phyloP scores from a whole-genome alignment of 1,140 invertebrate genomes.

The Akabosia matsudoensis region DNA sequence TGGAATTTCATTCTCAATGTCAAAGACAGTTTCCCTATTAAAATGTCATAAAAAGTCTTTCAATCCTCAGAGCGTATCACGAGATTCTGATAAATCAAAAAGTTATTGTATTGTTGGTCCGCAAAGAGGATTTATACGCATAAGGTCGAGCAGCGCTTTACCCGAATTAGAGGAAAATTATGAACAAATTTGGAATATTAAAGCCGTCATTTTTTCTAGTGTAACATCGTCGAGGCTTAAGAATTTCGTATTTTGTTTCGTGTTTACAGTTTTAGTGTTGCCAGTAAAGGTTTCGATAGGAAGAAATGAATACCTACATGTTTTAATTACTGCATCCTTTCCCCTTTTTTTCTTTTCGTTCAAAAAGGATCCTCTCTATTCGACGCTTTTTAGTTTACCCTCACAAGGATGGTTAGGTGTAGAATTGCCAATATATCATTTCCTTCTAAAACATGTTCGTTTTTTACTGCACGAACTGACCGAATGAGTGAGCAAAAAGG shows the following conservation, averaged over 20 bases:
- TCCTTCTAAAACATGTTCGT: not conserved
- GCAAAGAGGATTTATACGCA: too few relatives aligned
- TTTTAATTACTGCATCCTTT: not conserved
- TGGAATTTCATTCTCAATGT: not conserved
- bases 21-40: not conserved
- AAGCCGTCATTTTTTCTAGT: too few relatives aligned
- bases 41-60: not conserved
- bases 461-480: not conserved
- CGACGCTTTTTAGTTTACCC: not conserved
- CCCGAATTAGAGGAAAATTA: not conserved
- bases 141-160: too few relatives aligned
- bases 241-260: too few relatives aligned
- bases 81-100: not conserved
- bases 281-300: too few relatives aligned
- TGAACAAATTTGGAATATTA: not conserved
- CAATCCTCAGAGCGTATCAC: not conserved
- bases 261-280: too few relatives aligned
- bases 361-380: not conserved
- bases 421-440: conserved; percentile 13
- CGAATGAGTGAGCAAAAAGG: not conserved
- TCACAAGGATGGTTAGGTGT: not conserved
- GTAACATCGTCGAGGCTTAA: too few relatives aligned
- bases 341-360: not conserved
- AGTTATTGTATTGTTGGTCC: too few relatives aligned
- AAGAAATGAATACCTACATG: too few relatives aligned